These are phyloP conservation scores for Tenualosa thibaudeaui DNA, from an alignment of 2,797 vertebrate genomes.

Conservation along the genomic window DNA sequence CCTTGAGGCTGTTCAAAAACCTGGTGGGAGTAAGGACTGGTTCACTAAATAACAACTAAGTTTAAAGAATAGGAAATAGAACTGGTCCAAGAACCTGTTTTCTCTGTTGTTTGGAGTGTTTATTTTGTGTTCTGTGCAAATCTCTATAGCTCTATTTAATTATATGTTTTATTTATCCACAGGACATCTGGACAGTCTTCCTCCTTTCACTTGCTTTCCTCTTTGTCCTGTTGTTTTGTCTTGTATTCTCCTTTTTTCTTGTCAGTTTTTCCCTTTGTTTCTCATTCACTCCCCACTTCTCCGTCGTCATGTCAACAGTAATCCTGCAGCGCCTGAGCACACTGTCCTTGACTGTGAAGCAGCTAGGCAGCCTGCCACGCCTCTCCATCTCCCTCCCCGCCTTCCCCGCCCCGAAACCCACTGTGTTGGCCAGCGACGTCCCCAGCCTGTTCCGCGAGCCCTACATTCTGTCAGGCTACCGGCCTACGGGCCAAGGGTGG, in stretches of 20 bases:
- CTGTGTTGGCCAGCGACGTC: slow-evolving; percentile 78
- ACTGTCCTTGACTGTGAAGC: slow-evolving; percentile 78
- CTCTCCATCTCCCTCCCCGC: slow-evolving; percentile 74
- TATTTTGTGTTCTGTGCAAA: neutral
- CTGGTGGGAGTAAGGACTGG: too few species aligned
- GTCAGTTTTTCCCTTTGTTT: neutral
- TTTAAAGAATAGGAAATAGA: too few species aligned
- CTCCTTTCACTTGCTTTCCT: neutral
- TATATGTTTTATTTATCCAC: neutral
- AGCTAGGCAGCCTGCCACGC: slow-evolving; percentile 75
- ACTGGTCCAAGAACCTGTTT: too few species aligned
- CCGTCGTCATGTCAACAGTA: slow-evolving; percentile 58
- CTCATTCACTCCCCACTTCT: neutral
- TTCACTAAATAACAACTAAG: too few species aligned
- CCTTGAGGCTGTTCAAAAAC: too few species aligned
- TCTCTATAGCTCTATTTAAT: neutral
- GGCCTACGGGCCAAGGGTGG: slow-evolving; percentile 83
- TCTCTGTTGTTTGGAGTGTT: neutral
- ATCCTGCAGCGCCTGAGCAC: slow-evolving; percentile 78
- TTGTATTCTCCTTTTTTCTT: neutral
- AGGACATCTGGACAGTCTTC: neutral
- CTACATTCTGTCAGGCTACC: slow-evolving; percentile 86
- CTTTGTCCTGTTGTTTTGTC: neutral
- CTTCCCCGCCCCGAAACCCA: slow-evolving; percentile 77
- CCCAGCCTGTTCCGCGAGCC: slow-evolving; percentile 88